Conservation (phyloP, 2,797 vertebrate genomes). For the Neopelma chrysocephalum region DNA sequence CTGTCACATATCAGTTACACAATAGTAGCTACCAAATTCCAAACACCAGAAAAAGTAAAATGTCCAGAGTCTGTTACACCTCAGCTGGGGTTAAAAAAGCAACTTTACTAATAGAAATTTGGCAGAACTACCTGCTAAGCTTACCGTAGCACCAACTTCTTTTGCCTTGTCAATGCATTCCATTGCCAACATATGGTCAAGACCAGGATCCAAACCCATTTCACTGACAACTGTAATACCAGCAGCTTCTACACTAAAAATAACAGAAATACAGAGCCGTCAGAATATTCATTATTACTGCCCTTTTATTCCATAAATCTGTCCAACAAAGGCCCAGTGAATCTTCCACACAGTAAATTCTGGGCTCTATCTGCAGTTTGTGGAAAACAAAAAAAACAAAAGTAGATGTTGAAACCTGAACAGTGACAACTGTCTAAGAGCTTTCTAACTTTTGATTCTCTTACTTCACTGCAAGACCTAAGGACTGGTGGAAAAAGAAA, state of each 20-base stretch:
- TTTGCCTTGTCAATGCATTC: constrained; percentile 95
- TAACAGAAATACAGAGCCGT: not conserved
- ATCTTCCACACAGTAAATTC: not conserved
- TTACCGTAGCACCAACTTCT: constrained; percentile 90
- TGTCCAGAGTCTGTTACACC: not conserved
- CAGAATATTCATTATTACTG: not conserved
- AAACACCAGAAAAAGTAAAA: not conserved
- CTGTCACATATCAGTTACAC: not conserved
- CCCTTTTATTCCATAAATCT: not conserved
- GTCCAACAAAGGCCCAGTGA: not conserved
- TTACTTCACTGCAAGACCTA: not conserved
- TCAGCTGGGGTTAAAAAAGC: not conserved
- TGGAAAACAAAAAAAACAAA: not conserved
- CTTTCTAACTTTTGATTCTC: not conserved
- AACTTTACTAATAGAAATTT: not conserved
- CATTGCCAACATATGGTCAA: constrained; percentile 98
- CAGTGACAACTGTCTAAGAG: not conserved
- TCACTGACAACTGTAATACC: constrained; percentile 91
- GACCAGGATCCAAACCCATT: constrained; percentile 94
- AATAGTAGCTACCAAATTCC: not conserved
- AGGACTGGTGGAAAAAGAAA: not conserved
- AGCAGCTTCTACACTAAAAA: constrained; percentile 83
- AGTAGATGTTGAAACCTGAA: not conserved
- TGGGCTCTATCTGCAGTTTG: not conserved
- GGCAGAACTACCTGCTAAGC: constrained; percentile 7